These are phyloP conservation scores for Anas platyrhynchos DNA, from an alignment of 2,113 vertebrate species.

Conservation along the genomic window DNA sequence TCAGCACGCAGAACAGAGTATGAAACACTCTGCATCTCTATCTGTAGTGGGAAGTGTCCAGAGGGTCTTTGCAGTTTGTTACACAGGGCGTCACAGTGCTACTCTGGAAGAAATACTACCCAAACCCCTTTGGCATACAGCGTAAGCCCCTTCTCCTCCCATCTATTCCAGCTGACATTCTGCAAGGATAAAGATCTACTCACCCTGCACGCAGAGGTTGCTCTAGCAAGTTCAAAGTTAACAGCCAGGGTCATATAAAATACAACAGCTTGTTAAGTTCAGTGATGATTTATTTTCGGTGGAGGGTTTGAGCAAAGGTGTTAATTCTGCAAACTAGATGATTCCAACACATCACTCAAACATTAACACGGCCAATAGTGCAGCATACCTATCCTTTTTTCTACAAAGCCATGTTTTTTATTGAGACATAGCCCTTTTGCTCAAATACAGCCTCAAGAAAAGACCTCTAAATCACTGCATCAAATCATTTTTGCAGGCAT, in stretches of 20 bases:
- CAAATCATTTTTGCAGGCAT: neutral
- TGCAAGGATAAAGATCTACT: neutral
- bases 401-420: neutral
- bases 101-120: neutral
- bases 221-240: neutral
- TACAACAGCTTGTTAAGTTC: neutral
- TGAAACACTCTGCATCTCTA: neutral
- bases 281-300: neutral
- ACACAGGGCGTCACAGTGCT: neutral
- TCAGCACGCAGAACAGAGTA: neutral
- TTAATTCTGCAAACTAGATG: neutral
- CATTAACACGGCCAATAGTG: neutral
- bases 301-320: neutral
- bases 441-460: neutral
- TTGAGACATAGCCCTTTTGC: neutral
- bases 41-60: neutral
- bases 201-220: neutral
- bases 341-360: neutral
- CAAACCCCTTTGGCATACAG: neutral
- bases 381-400: neutral
- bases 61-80: neutral
- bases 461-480: neutral
- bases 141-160: neutral
- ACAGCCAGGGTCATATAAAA: neutral
- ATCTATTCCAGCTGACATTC: neutral